Conservation (phyloP, 2,888 invertebrate genomes). For the Limnephilus auricula region DNA sequence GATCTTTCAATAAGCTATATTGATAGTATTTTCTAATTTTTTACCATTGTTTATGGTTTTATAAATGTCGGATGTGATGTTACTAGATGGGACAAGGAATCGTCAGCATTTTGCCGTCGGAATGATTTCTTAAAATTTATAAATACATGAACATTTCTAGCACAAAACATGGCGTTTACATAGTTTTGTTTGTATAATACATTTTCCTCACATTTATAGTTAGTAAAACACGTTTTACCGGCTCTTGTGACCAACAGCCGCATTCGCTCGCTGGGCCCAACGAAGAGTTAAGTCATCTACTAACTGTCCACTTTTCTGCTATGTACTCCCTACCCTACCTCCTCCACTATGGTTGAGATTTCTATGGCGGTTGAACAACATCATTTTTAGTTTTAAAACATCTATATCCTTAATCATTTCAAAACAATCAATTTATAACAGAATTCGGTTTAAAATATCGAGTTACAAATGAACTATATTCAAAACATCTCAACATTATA, state of each 20-base stretch:
- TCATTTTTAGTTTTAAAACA: not conserved
- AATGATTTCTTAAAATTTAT: constrained; percentile 10
- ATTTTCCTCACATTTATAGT: constrained; percentile 20
- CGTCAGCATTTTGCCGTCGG: not conserved
- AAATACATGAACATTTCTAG: constrained; percentile 22
- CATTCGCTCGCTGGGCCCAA: not conserved
- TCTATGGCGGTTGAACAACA: not conserved
- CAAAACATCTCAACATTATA: not conserved
- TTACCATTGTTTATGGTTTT: no score
- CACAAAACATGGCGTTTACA: constrained; percentile 22
- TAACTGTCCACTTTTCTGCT: not conserved
- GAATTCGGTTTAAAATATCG: no score
- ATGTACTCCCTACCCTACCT: not conserved
- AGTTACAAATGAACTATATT: not conserved
- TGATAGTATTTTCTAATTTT: no score
- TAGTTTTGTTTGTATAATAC: constrained; percentile 31
- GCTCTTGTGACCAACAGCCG: not conserved
- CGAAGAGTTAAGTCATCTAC: not conserved
- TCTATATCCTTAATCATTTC: no score
- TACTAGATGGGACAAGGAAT: not conserved
- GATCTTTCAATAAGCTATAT: no score
- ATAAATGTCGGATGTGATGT: not conserved
- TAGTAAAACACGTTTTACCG: constrained; percentile 29
- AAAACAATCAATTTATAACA: no score
- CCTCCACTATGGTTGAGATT: not conserved